Evolutionary conservation across 2,113 vertebrate species (phyloP), one percentile per base, ranked within the genome.

Genomic region (Drymodes brunneopygia): DNA sequence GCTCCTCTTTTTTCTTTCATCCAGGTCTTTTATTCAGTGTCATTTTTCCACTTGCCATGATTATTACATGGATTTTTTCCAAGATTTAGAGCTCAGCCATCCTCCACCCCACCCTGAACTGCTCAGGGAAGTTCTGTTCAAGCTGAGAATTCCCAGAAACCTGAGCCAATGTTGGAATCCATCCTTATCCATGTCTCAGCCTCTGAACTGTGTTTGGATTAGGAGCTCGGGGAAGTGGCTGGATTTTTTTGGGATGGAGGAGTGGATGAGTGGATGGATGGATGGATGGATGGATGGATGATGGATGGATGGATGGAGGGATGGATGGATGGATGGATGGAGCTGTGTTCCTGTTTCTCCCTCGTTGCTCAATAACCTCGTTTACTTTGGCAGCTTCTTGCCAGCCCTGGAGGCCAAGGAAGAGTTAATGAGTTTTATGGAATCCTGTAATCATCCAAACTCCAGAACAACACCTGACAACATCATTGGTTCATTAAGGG

Each of bases 181-280:
- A 44, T 29, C 31, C 38, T 0, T 7, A 69, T 36, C 10, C 23
- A 1, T 11, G 28, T 27, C 21, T 24, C 73, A 54, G 0, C 12
- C 35, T 69, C 79, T 31, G 29, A 85, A 45, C 22, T 1, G 0
- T 5, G 27, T 36, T 65, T 78, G 45, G 36, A 16, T n/a, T 24
- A 14, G 33, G 62, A 83, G 10, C 3, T 8, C 1, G 15, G 56
- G 19, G 14, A 31, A 18, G 19, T 22, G 36, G 17, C 8, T 40
- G 50, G 15, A 1, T 12, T 33, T 88, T 35, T 81, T 86, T 38
- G 45, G 67, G 31, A 72, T 44, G 31, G 17, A 27, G 23, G 47
- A 22, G 24, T 12, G 47, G 47, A 47, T 23, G 47, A 21, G 12
- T 47, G 47, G 42, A 44, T 44, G 44, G 16, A 19, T 44, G 40